Conservation (phyloP, 2,113 vertebrate genomes). For the Marcusenius ussheri region DNA sequence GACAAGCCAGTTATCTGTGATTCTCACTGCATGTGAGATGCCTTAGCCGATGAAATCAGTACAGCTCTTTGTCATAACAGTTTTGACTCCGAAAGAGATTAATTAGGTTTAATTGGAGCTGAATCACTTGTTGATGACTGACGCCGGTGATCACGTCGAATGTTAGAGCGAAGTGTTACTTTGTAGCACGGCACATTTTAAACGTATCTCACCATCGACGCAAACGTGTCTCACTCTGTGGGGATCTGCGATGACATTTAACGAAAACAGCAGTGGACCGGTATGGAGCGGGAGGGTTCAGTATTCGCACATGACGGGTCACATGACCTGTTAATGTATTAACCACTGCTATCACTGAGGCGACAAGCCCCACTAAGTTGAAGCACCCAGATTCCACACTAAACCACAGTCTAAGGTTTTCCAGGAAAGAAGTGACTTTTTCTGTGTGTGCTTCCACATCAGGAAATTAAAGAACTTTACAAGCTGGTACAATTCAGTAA, state of each 20-base stretch:
- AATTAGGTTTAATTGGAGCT: background rate
- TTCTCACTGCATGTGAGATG: background rate
- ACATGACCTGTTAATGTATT: background rate
- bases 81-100: background rate
- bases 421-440: background rate
- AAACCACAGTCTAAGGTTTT: background rate
- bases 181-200: background rate
- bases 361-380: background rate
- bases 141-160: background rate
- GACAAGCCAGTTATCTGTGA: background rate
- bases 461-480: conserved; percentile 7
- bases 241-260: background rate
- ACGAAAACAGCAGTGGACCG: conserved; percentile 11
- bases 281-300: background rate
- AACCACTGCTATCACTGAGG: background rate
- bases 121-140: background rate
- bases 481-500: conserved; percentile 6
- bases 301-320: background rate
- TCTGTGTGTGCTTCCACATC: background rate
- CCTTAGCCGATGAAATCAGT: background rate
- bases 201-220: background rate
- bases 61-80: background rate
- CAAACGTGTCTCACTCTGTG: no score
- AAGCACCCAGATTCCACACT: background rate
- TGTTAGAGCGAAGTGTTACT: background rate